Evolutionary conservation across 2,113 vertebrate genomes (phyloP).

Genomic region (Carlito syrichta): DNA sequence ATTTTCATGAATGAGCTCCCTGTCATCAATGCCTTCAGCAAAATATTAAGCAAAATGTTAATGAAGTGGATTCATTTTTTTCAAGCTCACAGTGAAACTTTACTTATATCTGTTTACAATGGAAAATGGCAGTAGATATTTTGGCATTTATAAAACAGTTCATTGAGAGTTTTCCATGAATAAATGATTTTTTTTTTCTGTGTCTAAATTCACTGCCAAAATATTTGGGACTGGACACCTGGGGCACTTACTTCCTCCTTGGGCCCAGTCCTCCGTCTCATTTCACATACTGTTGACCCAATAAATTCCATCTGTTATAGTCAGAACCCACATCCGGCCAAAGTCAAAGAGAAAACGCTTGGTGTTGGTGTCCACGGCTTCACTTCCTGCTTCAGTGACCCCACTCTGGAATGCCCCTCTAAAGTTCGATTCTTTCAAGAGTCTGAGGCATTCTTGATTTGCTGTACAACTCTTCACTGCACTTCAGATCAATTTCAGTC

Average conservation of each 20-base stretch:
- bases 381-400: not conserved
- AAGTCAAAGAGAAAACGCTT: not conserved
- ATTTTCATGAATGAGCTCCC: not conserved
- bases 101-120: not conserved
- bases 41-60: not conserved
- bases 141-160: not conserved
- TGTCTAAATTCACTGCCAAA: not conserved
- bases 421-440: not conserved
- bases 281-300: not conserved
- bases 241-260: not conserved
- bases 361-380: not conserved
- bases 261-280: not conserved
- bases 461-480: not conserved
- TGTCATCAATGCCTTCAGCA: not conserved
- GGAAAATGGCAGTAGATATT: not conserved
- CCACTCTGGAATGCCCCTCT: not conserved
- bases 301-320: not conserved
- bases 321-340: conserved; percentile 22
- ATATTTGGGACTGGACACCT: not conserved
- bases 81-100: conserved; percentile 17
- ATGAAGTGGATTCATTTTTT: not conserved
- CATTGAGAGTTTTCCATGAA: conserved; percentile 23
- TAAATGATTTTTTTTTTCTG: not conserved
- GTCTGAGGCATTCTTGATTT: not conserved
- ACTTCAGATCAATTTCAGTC: not conserved